A percentile compares a stretch with the other conserved stretches of the same genome.
Conservation (phyloP, 2,113 vertebrate species). For the Hemichromis elongatus region DNA sequence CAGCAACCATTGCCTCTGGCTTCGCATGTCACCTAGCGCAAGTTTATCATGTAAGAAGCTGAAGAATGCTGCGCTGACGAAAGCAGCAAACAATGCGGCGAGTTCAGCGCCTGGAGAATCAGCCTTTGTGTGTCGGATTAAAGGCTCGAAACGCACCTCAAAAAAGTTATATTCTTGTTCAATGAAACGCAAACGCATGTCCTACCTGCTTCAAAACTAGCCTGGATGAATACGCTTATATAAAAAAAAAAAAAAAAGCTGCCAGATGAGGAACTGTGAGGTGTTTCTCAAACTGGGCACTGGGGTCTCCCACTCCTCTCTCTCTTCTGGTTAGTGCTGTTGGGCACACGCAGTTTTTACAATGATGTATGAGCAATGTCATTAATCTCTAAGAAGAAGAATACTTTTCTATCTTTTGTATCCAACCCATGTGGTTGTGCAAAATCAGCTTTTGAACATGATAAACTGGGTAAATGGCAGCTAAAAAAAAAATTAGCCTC, state of each 20-base stretch:
- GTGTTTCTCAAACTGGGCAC: background rate
- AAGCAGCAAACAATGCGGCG: background rate
- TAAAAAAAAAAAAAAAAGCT: background rate
- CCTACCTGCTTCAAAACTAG: background rate
- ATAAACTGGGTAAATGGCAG: background rate
- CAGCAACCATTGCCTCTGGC: background rate
- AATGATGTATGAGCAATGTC: background rate
- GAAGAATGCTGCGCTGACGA: background rate
- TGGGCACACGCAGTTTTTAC: background rate
- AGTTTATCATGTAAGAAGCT: background rate
- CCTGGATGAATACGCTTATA: background rate
- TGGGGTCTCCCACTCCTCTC: background rate
- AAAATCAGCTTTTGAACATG: background rate
- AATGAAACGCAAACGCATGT: background rate
- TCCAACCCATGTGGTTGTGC: background rate
- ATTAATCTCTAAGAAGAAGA: background rate
- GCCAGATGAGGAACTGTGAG: background rate
- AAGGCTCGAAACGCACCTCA: background rate
- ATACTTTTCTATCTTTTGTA: accelerated
- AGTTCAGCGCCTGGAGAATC: background rate
- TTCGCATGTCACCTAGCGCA: background rate
- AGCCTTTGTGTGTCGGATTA: background rate
- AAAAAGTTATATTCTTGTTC: background rate
- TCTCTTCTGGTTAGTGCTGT: background rate
- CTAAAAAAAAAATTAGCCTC: background rate